These are phyloP conservation scores for Epinephelus lanceolatus DNA, from an alignment of 2,113 vertebrate genomes.

Conservation along the genomic window DNA sequence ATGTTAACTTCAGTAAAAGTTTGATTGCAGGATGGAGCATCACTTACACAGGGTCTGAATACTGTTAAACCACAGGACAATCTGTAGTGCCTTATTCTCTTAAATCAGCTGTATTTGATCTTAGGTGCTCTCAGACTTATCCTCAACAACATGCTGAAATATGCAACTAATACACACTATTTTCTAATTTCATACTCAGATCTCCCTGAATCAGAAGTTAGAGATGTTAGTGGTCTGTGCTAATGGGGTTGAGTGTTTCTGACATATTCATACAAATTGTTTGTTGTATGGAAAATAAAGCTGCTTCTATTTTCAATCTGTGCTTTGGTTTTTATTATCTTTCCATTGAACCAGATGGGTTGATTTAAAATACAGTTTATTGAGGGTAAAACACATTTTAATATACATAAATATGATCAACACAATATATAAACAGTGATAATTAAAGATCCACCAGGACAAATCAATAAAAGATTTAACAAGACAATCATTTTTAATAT, in stretches of 20 bases:
- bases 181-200: constrained; percentile 10
- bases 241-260: neutral
- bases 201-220: neutral
- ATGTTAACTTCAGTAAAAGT: neutral
- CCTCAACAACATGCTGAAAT: neutral
- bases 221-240: neutral
- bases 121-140: neutral
- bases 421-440: constrained; percentile 59
- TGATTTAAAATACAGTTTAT: constrained; percentile 64
- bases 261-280: neutral
- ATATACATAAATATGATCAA: constrained; percentile 67
- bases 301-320: neutral
- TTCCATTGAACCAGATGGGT: neutral
- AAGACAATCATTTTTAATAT: constrained; percentile 29
- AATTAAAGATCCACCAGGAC: constrained; percentile 48
- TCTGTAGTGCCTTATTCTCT: constrained; percentile 8
- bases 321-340: neutral
- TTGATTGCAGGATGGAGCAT: neutral
- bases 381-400: constrained; percentile 62
- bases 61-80: neutral
- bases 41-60: neutral
- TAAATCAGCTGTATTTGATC: neutral
- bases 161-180: neutral
- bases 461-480: constrained; percentile 58
- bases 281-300: constrained; percentile 32